Conservation (phyloP, 2,888 invertebrate species). For the Apodemia zela region DNA sequence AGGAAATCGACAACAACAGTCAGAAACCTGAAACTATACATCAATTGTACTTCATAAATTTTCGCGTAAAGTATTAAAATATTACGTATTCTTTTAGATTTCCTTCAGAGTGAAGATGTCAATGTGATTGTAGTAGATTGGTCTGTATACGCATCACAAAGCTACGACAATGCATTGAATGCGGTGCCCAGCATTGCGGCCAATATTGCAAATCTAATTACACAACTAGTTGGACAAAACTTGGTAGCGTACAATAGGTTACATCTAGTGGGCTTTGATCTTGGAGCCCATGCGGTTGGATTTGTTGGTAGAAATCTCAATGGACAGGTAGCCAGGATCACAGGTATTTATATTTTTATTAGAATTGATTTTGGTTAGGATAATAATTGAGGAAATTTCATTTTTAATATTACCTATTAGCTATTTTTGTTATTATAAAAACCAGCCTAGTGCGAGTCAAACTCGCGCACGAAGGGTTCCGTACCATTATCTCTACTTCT, state of each 20-base stretch:
- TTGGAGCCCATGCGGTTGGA: constrained; percentile 57
- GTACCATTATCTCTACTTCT: too few species aligned
- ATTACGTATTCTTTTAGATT: constrained; percentile 33
- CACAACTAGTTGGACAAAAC: constrained; percentile 25
- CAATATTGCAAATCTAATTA: constrained; percentile 38
- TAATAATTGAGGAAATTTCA: too few species aligned
- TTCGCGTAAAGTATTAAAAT: too few species aligned
- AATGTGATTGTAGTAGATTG: constrained; percentile 56
- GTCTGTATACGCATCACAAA: constrained; percentile 41
- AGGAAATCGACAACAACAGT: too few species aligned
- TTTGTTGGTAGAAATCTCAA: constrained; percentile 40
- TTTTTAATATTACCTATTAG: too few species aligned
- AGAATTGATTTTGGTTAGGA: too few species aligned
- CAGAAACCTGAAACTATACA: too few species aligned
- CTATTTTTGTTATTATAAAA: too few species aligned
- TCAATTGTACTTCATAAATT: too few species aligned
- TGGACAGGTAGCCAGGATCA: constrained; percentile 47
- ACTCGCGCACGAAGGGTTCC: too few species aligned
- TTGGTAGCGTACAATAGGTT: constrained; percentile 32
- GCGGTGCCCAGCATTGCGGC: constrained; percentile 42
- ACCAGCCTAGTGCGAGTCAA: too few species aligned
- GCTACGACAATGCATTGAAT: constrained; percentile 41
- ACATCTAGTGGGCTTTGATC: constrained; percentile 53
- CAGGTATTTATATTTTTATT: constrained; percentile 47
- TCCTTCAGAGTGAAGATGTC: constrained; percentile 34